Percentiles rank a stretch among this genome's conserved stretches.
These are phyloP conservation scores for Cherax quadricarinatus DNA, from an alignment of 1,140 invertebrate genomes.

Conservation along the genomic window DNA sequence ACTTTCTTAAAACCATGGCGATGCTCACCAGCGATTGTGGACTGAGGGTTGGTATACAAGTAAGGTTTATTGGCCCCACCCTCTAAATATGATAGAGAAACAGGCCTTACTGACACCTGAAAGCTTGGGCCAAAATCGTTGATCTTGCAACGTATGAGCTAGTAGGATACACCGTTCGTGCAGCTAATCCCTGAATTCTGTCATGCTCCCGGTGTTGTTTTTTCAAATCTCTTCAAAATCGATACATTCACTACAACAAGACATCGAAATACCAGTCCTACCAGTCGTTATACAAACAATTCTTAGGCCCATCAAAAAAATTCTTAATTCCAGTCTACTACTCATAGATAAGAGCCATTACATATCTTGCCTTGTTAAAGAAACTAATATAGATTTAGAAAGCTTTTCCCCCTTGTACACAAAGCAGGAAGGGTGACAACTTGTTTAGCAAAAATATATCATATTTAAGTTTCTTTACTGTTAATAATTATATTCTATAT, in stretches of 20 bases:
- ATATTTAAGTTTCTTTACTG: neutral
- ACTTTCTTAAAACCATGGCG: slow-evolving; percentile 32
- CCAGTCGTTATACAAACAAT: slow-evolving; percentile 67
- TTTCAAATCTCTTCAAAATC: slow-evolving; percentile 47
- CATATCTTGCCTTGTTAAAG: slow-evolving; percentile 7
- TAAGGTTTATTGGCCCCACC: slow-evolving; percentile 19
- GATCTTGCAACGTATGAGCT: slow-evolving; percentile 22
- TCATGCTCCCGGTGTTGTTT: slow-evolving; percentile 52
- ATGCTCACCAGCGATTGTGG: slow-evolving; percentile 47
- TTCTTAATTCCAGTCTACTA: slow-evolving; percentile 41
- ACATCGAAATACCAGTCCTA: slow-evolving; percentile 53
- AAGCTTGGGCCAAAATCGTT: slow-evolving; percentile 48
- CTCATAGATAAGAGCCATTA: slow-evolving; percentile 10
- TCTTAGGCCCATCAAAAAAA: slow-evolving; percentile 39
- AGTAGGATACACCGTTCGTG: slow-evolving; percentile 40
- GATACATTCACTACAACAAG: slow-evolving; percentile 56
- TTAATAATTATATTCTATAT: slow-evolving; percentile 9
- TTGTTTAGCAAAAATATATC: slow-evolving; percentile 46
- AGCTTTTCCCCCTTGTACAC: slow-evolving; percentile 23
- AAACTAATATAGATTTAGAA: neutral
- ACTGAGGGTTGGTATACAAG: slow-evolving; percentile 17
- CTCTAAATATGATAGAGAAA: neutral
- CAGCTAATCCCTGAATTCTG: slow-evolving; percentile 65
- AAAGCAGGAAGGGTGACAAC: slow-evolving; percentile 11
- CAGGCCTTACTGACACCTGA: slow-evolving; percentile 22